Conservation (phyloP, 2,888 invertebrate species). For the Lysandra bellargus region DNA sequence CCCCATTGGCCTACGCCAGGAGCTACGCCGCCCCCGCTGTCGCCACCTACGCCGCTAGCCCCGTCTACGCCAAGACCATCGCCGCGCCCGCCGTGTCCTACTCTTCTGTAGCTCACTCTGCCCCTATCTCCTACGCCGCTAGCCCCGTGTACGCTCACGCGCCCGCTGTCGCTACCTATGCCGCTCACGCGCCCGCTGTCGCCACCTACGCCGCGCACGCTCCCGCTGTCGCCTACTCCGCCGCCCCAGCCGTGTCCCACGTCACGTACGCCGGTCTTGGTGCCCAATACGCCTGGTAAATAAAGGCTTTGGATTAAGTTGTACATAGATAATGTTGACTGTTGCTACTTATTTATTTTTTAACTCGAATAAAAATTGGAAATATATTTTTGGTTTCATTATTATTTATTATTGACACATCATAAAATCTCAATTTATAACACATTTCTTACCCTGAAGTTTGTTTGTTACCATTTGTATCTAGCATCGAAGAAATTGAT, state of each 20-base stretch:
- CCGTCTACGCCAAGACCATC: conserved; percentile 48
- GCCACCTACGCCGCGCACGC: conserved; percentile 42
- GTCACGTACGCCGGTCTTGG: conserved; percentile 41
- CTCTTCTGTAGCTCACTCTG: conserved; percentile 46
- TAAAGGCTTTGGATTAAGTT: neutral
- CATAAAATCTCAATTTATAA: neutral
- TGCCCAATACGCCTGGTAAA: conserved; percentile 32
- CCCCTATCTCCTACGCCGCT: conserved; percentile 44
- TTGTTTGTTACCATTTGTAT: no score
- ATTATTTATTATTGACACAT: neutral
- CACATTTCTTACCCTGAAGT: no score
- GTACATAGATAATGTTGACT: conserved; percentile 8
- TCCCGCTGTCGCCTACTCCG: conserved; percentile 39
- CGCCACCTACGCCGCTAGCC: conserved; percentile 46
- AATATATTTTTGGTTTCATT: neutral
- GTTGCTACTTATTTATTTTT: conserved; percentile 14
- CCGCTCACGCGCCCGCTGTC: conserved; percentile 44
- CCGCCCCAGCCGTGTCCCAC: conserved; percentile 68
- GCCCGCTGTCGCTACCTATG: conserved; percentile 42
- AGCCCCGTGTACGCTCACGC: conserved; percentile 14
- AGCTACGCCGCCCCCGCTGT: conserved; percentile 39
- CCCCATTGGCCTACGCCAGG: conserved; percentile 47
- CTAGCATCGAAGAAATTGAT: no score
- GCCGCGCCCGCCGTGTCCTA: conserved; percentile 62
- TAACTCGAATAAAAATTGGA: neutral